Evolutionary conservation across 2,888 invertebrate species (phyloP).

Genomic region (Punctoribates punctum): DNA sequence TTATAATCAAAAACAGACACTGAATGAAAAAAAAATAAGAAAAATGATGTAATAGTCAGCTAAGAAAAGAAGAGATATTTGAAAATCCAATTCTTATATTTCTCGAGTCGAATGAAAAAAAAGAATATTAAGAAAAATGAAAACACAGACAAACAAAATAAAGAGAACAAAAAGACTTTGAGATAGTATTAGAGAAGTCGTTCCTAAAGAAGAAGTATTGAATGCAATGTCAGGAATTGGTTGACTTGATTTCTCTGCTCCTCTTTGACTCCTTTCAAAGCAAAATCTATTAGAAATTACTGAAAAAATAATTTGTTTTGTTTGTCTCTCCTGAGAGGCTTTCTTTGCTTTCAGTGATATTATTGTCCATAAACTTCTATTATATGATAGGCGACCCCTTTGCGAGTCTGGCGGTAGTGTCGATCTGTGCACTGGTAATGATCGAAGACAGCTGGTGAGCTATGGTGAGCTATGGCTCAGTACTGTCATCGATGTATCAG

Average conservation of each 20-base stretch:
- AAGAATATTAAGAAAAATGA: conserved; percentile 1
- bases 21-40: neutral
- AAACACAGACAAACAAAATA: neutral
- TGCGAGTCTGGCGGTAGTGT: neutral
- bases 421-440: conserved; percentile 16
- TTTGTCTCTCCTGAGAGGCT: conserved; percentile 10
- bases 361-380: conserved; percentile 1
- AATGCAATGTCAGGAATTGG: neutral
- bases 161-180: neutral
- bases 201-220: neutral
- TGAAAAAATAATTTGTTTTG: conserved; percentile 21
- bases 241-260: neutral
- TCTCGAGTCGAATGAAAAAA: neutral
- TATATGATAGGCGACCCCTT: neutral
- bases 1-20: neutral
- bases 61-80: neutral
- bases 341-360: neutral
- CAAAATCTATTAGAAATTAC: conserved; percentile 27
- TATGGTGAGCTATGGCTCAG: neutral
- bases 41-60: neutral
- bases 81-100: neutral
- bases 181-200: neutral
- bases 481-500: conserved; percentile 9
- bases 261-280: conserved; percentile 3
- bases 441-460: conserved; percentile 22